Evolutionary conservation across 2,888 invertebrate genomes (phyloP), one percentile per base, ranked within the genome.

Genomic region (Rotaria macrura): DNA sequence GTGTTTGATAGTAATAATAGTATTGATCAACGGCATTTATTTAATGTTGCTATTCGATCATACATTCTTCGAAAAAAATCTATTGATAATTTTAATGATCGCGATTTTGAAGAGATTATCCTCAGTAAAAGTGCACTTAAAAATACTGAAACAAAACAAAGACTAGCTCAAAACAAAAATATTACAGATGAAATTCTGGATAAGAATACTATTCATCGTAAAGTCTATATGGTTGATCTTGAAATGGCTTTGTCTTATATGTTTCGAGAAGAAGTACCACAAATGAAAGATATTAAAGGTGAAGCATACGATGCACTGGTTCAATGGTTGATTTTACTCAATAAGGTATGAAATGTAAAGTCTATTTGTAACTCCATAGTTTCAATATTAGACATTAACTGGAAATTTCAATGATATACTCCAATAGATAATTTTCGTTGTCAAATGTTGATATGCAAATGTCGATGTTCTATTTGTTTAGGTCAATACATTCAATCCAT

Each of bases 211-310:
- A 20, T 34, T 65, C 20, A 34, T 29, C 65, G 65, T 29, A 87
- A 88, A 85, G 89, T 96, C 1, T 95, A 95, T 90, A 94, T 95
- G 91, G 93, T 94, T 87, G 98, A 98, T 91, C 91, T 98, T 87
- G 95, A 96, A 91, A 94, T 94, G 89, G 94, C 95, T 0, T 90
- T 98, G n/a, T 93, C 93, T 88, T 94, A 94, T 89, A 94, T 94
- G 83, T 91, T 98, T 40, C 93, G 93, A 88, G 94, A 95, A 88
- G 98, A 98, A 92, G 93, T 98, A 47, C 93, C 94, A 6, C 92
- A 94, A 87, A 92, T 93, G 72, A 93, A 93, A 89, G 90, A 90
- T 29, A 94, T 98, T 84, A 92, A 92, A 38, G 94, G 94, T 2
- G 94, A 94, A 87, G 92, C 93, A 86, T 90, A 96, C 85, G 90